Evolutionary conservation across 1,140 invertebrate species (phyloP).

Genomic region (Drosophila lacteicornis): DNA sequence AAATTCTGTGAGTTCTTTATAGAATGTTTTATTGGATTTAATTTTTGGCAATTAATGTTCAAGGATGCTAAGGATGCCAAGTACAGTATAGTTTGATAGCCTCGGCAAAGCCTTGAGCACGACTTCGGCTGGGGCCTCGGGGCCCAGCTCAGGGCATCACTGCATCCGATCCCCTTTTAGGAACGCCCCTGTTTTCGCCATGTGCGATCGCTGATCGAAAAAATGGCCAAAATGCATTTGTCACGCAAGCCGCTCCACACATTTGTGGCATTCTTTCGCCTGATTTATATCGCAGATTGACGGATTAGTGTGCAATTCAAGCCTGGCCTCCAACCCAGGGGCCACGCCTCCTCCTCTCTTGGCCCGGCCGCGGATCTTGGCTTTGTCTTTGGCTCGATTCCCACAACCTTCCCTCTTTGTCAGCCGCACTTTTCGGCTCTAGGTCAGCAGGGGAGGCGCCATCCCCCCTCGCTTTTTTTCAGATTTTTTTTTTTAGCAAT

Average conservation of each 20-base stretch:
- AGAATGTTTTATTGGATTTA: too few species aligned
- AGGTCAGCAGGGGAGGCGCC: neutral
- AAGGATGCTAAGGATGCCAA: too few species aligned
- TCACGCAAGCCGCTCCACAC: conserved; percentile 34
- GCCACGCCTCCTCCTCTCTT: neutral
- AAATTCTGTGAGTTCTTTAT: too few species aligned
- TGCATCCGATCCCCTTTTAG: neutral
- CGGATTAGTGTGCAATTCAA: conserved; percentile 25
- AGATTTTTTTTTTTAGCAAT: conserved; percentile 4
- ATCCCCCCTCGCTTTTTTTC: neutral
- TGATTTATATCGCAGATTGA: conserved; percentile 58
- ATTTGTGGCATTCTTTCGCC: conserved; percentile 49
- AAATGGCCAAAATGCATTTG: conserved; percentile 47
- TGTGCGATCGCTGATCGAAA: conserved; percentile 2
- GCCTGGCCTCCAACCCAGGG: neutral
- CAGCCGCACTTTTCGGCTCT: conserved; percentile 24
- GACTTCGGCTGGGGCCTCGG: too few species aligned
- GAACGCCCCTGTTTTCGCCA: neutral
- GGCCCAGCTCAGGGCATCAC: neutral
- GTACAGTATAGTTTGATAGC: too few species aligned
- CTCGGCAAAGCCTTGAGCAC: too few species aligned
- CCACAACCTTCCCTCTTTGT: conserved; percentile 23
- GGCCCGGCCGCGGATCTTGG: neutral
- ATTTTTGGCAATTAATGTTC: too few species aligned
- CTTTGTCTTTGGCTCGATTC: conserved; percentile 25